A percentile compares a stretch with the other conserved stretches of the same genome.
Conservation (phyloP, 2,888 invertebrate species). For the Colletes collaris region DNA sequence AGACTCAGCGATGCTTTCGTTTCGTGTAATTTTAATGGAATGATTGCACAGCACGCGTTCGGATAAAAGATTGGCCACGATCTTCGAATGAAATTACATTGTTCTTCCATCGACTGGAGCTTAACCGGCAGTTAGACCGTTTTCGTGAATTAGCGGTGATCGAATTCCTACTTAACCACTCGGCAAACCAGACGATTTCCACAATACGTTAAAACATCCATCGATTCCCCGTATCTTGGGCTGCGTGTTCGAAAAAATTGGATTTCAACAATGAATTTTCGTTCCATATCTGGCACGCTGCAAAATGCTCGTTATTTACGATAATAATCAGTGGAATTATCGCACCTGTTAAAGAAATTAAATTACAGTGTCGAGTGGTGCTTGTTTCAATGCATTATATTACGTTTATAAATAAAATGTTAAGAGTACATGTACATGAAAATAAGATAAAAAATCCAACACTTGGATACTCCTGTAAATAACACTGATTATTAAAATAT, state of each 20-base stretch:
- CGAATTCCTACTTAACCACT: constrained; percentile 42
- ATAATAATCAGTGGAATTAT: no score
- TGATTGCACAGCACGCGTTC: constrained; percentile 60
- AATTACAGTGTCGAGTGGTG: no score
- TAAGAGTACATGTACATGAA: no score
- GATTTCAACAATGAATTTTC: no score
- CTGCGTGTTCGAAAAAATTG: background rate
- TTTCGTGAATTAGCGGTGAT: constrained; percentile 62
- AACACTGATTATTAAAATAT: no score
- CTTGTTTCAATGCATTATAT: no score
- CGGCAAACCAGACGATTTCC: constrained; percentile 2
- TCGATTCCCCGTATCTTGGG: background rate
- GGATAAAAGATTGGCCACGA: constrained; percentile 50
- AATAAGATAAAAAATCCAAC: no score
- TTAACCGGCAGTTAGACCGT: constrained; percentile 61
- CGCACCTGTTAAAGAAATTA: no score
- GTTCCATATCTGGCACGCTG: no score
- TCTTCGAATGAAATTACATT: constrained; percentile 60
- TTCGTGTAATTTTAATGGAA: constrained; percentile 69
- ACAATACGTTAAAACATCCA: background rate
- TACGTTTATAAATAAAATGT: no score
- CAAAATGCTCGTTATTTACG: no score
- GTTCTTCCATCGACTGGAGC: constrained; percentile 29
- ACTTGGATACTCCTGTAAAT: no score
- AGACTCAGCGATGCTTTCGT: constrained; percentile 47